Conservation (phyloP, 2,113 vertebrate genomes). For the Phasianus colchicus region DNA sequence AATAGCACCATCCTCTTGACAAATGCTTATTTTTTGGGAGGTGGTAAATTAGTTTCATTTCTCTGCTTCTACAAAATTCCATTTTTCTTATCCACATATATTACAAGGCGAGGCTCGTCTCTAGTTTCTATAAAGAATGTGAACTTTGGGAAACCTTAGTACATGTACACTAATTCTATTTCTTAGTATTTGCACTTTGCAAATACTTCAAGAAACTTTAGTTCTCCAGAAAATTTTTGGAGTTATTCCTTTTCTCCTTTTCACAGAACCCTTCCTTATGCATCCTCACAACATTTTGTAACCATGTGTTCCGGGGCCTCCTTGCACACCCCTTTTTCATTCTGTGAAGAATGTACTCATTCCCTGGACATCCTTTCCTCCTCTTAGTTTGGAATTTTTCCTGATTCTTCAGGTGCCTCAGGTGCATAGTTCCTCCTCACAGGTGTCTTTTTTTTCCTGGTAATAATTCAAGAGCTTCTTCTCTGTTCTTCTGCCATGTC, state of each 20-base stretch:
- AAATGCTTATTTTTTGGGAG: neutral
- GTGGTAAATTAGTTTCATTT: neutral
- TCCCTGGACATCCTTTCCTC: neutral
- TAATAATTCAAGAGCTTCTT: neutral
- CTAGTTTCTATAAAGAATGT: neutral
- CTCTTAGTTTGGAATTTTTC: neutral
- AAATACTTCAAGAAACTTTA: rapidly evolving
- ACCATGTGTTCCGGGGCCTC: neutral
- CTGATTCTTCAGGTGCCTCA: neutral
- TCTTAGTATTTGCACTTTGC: neutral
- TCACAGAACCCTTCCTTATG: neutral
- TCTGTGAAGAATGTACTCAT: neutral
- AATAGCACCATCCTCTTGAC: neutral
- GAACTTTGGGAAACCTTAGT: neutral
- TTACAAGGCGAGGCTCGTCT: neutral
- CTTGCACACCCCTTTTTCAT: neutral
- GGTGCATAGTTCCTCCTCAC: neutral
- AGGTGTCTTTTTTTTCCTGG: neutral
- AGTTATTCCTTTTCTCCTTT: neutral
- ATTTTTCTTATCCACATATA: neutral
- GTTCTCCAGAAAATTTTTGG: neutral
- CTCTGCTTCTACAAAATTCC: neutral
- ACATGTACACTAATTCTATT: neutral
- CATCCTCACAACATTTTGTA: neutral
- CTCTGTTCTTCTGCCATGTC: neutral